These are phyloP conservation scores for Rhinogobio ventralis DNA, from an alignment of 2,797 vertebrate genomes.

Conservation along the genomic window DNA sequence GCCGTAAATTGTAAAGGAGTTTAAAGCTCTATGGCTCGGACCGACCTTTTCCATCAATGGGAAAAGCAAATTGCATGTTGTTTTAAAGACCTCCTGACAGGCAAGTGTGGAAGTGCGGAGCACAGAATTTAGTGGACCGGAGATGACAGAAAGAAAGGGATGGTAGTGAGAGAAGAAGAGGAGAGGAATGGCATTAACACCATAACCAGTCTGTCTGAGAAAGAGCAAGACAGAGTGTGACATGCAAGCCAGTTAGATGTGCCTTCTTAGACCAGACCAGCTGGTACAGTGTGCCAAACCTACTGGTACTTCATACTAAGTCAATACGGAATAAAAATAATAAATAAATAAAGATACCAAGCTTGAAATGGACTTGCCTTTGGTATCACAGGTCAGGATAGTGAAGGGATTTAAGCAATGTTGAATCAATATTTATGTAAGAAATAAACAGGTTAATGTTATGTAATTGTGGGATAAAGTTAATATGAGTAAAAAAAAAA, in stretches of 20 bases:
- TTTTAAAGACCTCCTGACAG: constrained; percentile 57
- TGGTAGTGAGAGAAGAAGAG: not conserved
- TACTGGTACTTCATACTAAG: not conserved
- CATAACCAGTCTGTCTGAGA: constrained; percentile 46
- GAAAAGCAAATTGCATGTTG: constrained; percentile 51
- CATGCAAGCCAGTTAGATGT: not conserved
- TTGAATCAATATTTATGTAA: not conserved
- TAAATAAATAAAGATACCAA: not conserved
- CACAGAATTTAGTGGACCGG: constrained; percentile 39
- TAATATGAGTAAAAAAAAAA: not conserved
- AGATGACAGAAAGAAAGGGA: constrained; percentile 30
- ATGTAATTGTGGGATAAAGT: not conserved
- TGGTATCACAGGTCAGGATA: not conserved
- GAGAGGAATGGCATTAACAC: constrained; percentile 47
- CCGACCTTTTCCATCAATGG: constrained; percentile 55
- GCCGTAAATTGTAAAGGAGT: constrained; percentile 42
- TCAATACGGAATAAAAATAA: not conserved
- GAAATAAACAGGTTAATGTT: not conserved
- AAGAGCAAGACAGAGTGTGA: not conserved
- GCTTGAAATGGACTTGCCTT: not conserved
- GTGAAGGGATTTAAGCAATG: not conserved
- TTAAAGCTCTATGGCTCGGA: constrained; percentile 36
- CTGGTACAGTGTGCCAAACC: not conserved
- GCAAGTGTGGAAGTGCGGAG: constrained; percentile 19
- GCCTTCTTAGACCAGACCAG: not conserved